Evolutionary conservation across 2,888 invertebrate genomes (phyloP), one percentile per base, ranked within the genome.

Genomic region (Willowsia nigromaculata): DNA sequence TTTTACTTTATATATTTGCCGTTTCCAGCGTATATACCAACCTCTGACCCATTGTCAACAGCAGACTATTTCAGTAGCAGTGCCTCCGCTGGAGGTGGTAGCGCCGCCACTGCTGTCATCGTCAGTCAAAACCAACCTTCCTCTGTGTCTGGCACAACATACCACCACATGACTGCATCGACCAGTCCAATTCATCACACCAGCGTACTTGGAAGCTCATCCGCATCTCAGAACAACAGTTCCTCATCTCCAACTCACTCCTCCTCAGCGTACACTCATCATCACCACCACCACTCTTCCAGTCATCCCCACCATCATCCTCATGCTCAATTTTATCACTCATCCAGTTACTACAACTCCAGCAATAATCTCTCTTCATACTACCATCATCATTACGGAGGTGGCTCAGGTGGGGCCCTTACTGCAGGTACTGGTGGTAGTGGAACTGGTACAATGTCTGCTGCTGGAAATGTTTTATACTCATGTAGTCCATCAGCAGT

Each of bases 141-240:
- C 22, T 25, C 43, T 15, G 76, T 47, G 0, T 76, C 87, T 47
- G 82, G 88, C 18, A 84, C 92, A 65, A 90, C 90, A n/a, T 92
- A 92, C 86, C 92, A 92, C 62, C 91, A 92, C 89, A 91, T 91
- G 91, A 91, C 91, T 30, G 82, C 92, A 18, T 84, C 90, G 9
- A 84, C 65, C 33, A 91, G 91, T 86, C 91, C 92, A 1, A 87
- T 90, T 40, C 90, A 91, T 59, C 91, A 92, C 76, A 47, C 78
- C 13, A 40, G 71, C 27, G 59, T 81, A n/a, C 22, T 81, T 87
- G 87, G 80, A 80, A 53, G 56, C 56, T 59, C 88, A 33, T 33
- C 82, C 74, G 27, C 82, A 74, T 88, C 88, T 68, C 88, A 88
- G 43, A 83, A 88, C 22, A 84, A 88, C n/a, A 30, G 22, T 50